Conservation (phyloP, 2,888 invertebrate genomes). For the Panzeria rudis region DNA sequence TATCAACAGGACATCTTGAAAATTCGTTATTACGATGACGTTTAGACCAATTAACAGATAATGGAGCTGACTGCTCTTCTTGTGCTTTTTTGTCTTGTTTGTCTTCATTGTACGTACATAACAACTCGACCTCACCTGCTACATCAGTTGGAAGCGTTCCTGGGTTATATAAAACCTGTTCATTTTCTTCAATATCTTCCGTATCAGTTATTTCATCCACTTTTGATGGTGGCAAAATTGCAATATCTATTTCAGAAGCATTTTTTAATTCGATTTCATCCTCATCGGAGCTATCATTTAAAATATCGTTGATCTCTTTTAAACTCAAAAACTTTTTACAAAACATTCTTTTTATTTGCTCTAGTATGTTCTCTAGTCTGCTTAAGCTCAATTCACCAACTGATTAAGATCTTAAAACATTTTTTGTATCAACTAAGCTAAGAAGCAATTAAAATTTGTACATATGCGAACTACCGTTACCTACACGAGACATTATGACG, state of each 20-base stretch:
- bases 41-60: conserved; percentile 3
- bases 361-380: too few relatives aligned
- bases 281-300: conserved; percentile 5
- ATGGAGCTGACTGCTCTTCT: background rate
- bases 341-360: too few relatives aligned
- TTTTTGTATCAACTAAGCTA: too few relatives aligned
- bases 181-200: conserved; percentile 16
- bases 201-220: conserved; percentile 11
- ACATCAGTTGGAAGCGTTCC: conserved; percentile 4
- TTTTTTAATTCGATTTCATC: conserved; percentile 1
- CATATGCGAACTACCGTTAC: too few relatives aligned
- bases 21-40: too few relatives aligned
- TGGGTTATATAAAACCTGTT: background rate
- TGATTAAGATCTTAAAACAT: too few relatives aligned
- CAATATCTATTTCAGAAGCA: background rate
- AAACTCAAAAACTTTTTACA: conserved; percentile 1
- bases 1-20: too few relatives aligned
- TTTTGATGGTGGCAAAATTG: conserved; percentile 9
- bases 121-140: conserved; percentile 9
- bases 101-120: conserved; percentile 10
- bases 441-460: too few relatives aligned
- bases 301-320: conserved; percentile 3
- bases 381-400: too few relatives aligned
- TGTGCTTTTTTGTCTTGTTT: background rate
- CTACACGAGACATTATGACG: too few relatives aligned